Evolutionary conservation across 2,888 invertebrate species (phyloP), one percentile per base, ranked within the genome.

Genomic region (Tineola bisselliella): DNA sequence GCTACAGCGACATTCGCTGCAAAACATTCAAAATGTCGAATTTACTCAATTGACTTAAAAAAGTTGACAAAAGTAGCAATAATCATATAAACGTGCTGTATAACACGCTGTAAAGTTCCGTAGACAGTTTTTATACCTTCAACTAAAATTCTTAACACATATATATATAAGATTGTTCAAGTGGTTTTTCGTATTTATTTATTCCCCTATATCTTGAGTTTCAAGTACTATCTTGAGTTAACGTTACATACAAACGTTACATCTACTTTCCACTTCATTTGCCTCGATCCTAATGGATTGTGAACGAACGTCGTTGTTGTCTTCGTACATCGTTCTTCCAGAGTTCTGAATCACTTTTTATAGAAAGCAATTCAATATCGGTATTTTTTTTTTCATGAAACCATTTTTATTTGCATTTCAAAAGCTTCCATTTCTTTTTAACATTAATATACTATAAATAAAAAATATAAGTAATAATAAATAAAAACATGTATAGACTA

Each of bases 201-300:
- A 13, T 48, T 48, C 6, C 10, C 48, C 15, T 56, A 56, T 56
- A 19, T 25, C 17, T 56, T 17, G 56, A 19, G 56, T 8, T 56
- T 19, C n/a, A 56, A 11, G 25, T 11, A 19, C 17, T 25, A 11
- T 52, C 48, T 48, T 17, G 8, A 48, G 48, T n/a, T 48, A 48
- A 48, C 48, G 15, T 3, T n/a, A 48, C 48, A 48, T 48, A 58
- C 58, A 58, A 54, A 58, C 58, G 15, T 31, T 58, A 58, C 31
- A 58, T 79, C 77, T 77, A 81, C 77, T 84, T 84, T 79, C 76
- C 77, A 76, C 79, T 71, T 82, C 84, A 84, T 86, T 86, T 82
- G 75, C 74, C 70, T 68, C 68, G 69, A 68, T 73, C 74, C 75
- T 84, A 84, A 84, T 86, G 84, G 84, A 86, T 82, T 82, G 78